Conservation (phyloP, 2,797 vertebrate genomes). For the Chrysocyon brachyurus region DNA sequence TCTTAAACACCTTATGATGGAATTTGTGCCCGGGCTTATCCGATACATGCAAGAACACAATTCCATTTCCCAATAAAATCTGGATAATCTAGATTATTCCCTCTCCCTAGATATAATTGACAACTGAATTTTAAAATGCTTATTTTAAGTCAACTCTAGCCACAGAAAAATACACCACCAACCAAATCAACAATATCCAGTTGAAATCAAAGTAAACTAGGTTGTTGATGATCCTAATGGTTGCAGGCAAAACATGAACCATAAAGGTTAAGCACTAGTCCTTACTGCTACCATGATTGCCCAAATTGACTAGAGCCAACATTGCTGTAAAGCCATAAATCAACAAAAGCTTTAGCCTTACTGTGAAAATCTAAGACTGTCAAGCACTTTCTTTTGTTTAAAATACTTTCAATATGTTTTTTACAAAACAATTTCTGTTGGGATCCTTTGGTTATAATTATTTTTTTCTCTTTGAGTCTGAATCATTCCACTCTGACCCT, state of each 20-base stretch:
- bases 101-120: conserved; percentile 82
- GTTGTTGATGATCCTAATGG: conserved; percentile 78
- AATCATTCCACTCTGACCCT: background rate
- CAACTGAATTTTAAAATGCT: conserved; percentile 81
- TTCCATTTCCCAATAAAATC: conserved; percentile 82
- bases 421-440: background rate
- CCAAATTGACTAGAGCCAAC: conserved; percentile 63
- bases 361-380: background rate
- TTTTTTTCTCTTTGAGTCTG: background rate
- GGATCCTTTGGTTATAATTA: background rate
- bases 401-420: conserved; percentile 60
- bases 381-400: background rate
- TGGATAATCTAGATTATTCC: conserved; percentile 81
- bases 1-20: conserved; percentile 65
- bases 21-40: conserved; percentile 73
- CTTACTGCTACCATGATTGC: conserved; percentile 38
- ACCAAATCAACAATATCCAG: conserved; percentile 85
- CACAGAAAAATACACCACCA: conserved; percentile 86
- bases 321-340: background rate
- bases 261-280: conserved; percentile 79
- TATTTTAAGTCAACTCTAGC: conserved; percentile 81
- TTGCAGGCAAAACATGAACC: conserved; percentile 62
- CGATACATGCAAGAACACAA: conserved; percentile 73
- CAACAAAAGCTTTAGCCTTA: background rate
- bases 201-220: conserved; percentile 85